Base-by-base conservation (phyloP, 2,888 invertebrate species). In the Loripinus fragilis region DNA sequence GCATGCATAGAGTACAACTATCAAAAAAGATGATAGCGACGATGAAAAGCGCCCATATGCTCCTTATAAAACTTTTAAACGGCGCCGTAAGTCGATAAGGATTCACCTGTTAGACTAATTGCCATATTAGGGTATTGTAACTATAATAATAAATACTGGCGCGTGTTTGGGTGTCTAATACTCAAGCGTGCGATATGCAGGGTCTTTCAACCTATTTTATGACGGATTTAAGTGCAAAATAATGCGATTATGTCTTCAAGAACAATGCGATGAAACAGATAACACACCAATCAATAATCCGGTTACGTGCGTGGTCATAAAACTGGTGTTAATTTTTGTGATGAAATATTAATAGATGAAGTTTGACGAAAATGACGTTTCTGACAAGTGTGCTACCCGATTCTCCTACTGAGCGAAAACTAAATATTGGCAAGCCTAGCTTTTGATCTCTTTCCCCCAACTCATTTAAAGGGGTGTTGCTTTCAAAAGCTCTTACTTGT, bases 271-370 rank as follows among this genome's bases (percentile, higher is more conserved):
- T 60, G 60, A 60, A 60, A 60, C 33, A 33, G 60, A 60, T 60
- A 60, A 60, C 33, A 33, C 60, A 20, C 5, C 30, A 60, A 60
- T 60, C 60, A 60, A 60, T 60, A 60, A 33, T 5, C 17, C 2
- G 60, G 60, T 60, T 60, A 60, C 60, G 8, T 33, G 30, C 28
- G 33, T 33, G 23, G 17, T 60, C 60, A 64, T 74, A 64, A 74
- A 74, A 74, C 60, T 23, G 69, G 35, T 66, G 70, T 74, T 74
- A 78, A 68, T 52, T 69, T 77, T 78, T 73, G 73, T 74, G 60
- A 72, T 48, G 73, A 73, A 68, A 73, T 70, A 73, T 71, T 68
- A 60, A 60, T 60, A 25, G 33, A 20, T 33, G 17, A 8, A 33
- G 17, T 60, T 60, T 33, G 52, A 52, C 52, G 10, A 52, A 52